Evolutionary conservation across 2,113 vertebrate genomes (phyloP), one percentile per base, ranked within the genome.

Genomic region (Apus apus): DNA sequence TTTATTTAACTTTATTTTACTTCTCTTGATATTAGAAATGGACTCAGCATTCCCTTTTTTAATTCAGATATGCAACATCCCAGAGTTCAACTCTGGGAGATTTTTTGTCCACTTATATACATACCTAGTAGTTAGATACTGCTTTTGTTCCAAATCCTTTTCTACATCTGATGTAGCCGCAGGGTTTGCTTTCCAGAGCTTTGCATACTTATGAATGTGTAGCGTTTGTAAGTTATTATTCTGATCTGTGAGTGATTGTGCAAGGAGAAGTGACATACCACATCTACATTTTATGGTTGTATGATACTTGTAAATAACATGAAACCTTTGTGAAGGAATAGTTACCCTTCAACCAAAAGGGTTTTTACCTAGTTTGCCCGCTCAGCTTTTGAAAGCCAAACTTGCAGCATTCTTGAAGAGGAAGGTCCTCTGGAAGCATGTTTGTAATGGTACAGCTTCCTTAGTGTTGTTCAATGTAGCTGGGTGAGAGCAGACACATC

Each of bases 391-490:
- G 38, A 91, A 84, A 67, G 21, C 3, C 14, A 72, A 21, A 13
- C 15, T 48, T 64, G 5, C 15, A 51, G 8, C 16, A 46, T 38
- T 72, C 27, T 45, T 16, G 5, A 6, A 76, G 29, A 38, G 22
- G 8, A 65, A 79, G 72, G n/a, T 68, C 36, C 30, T 50, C 50
- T 56, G 50, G 10, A 70, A 50, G 10, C 9, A 6, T 34, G 8
- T 3, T 13, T 89, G 14, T 45, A 54, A 46, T 0, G 0, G 8
- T 17, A n/a, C 3, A 15, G 34, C 11, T 61, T 86, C n/a, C 16
- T 66, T 25, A 23, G 3, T 9, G 16, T 17, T 66, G 17, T 14
- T 77, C 61, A 67, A 22, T 5, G 2, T 3, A 62, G 6, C 11
- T 40, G 36, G 4, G 7, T 40, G 12, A 9, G 11, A 65, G 5